Base-by-base conservation (phyloP, 2,888 invertebrate genomes). In the Hypena proboscidalis region DNA sequence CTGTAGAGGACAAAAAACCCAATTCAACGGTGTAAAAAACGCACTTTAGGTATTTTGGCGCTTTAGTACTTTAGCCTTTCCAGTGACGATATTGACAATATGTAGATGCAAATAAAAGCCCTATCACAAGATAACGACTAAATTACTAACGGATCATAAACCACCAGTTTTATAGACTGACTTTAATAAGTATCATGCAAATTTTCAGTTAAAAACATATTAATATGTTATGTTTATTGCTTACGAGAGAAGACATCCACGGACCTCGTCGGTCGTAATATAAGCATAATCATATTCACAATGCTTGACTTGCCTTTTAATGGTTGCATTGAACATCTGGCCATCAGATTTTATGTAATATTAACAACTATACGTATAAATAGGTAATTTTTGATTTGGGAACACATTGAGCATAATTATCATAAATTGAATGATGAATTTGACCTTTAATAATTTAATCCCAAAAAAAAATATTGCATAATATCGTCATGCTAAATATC, bases 81-180 rank as follows among this genome's bases (percentile, higher is more conserved):
- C n/a, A n/a, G n/a, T n/a, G n/a, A n/a, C n/a, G n/a, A n/a, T n/a
- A n/a, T n/a, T n/a, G 25, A 21, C 15, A 49, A 48, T 44, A 41
- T 25, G 3, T 35, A 37, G 22, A 34, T 39, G 35, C 56, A 23
- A 45, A 54, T 47, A 41, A 47, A 43, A 29, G 40, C 34, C 31
- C 23, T 45, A 37, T 32, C 40, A 46, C 41, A 42, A 50, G 38
- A 36, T 58, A 58, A 61, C 51, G 43, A 49, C 57, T 50, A 65
- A 59, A 67, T 67, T 70, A 67, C 66, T 51, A 55, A 69, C 68
- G 36, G 44, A 56, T 45, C 58, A 76, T 78, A 79, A 76, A 76
- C 41, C 29, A 39, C 9, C 11, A 29, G 58, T 38, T 41, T 76
- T 66, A 80, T 73, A 55, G 47, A 42, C 47, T 34, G 52, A 52